Evolutionary conservation across 2,113 vertebrate species (phyloP).

Genomic region (Phylloscopus whistleri): DNA sequence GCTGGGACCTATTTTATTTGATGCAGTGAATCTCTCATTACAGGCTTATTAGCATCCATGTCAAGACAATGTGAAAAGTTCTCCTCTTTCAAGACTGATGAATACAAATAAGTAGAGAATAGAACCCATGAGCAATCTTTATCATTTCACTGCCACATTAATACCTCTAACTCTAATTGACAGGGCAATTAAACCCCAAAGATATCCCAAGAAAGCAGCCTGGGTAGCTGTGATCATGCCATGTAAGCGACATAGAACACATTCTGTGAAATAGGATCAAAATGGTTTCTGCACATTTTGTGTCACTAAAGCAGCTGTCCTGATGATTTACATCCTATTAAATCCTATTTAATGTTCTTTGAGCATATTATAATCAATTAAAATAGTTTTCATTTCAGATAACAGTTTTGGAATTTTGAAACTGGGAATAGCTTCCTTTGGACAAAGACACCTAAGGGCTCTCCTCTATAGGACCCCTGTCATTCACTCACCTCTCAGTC

Average conservation of each 20-base stretch:
- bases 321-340: constrained; percentile 28
- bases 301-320: constrained; percentile 20
- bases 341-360: constrained; percentile 31
- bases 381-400: constrained; percentile 11
- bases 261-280: constrained; percentile 15
- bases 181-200: constrained; percentile 47
- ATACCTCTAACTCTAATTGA: constrained; percentile 54
- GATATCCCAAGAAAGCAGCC: constrained; percentile 13
- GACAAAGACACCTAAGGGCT: background rate
- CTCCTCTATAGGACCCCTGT: background rate
- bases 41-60: constrained; percentile 24
- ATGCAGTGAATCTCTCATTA: background rate
- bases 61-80: constrained; percentile 39
- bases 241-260: background rate
- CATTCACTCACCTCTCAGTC: background rate
- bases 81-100: constrained; percentile 7
- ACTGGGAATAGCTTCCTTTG: background rate
- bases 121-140: constrained; percentile 12
- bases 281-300: constrained; percentile 21
- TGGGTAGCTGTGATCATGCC: background rate
- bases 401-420: background rate
- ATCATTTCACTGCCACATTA: constrained; percentile 19
- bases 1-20: constrained; percentile 22
- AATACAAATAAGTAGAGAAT: constrained; percentile 26
- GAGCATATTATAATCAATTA: constrained; percentile 25